Conservation (phyloP, 2,797 vertebrate genomes). For the Silurus lanzhouensis region DNA sequence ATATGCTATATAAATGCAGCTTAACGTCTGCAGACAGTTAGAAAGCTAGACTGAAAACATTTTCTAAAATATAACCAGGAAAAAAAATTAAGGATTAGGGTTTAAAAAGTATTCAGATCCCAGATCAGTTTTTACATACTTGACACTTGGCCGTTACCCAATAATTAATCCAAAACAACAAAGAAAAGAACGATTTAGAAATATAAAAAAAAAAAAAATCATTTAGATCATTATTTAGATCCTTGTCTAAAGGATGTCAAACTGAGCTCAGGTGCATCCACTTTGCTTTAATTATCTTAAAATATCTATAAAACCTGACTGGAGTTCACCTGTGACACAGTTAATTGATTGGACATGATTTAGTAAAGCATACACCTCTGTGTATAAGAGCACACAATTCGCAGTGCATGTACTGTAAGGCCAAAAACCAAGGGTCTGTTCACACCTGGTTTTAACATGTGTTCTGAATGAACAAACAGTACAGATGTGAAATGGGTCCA, state of each 20-base stretch:
- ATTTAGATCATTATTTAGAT: neutral
- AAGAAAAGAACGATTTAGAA: neutral
- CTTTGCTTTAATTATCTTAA: neutral
- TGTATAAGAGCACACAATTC: neutral
- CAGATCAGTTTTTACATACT: neutral
- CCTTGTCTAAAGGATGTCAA: neutral
- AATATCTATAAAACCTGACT: neutral
- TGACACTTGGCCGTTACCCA: neutral
- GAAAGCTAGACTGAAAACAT: neutral
- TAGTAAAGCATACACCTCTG: neutral
- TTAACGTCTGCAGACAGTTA: neutral
- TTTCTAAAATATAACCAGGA: neutral
- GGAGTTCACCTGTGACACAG: neutral
- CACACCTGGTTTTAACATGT: neutral
- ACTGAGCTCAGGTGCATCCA: neutral
- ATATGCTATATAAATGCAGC: neutral
- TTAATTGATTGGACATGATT: neutral
- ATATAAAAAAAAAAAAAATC: neutral
- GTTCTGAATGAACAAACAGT: neutral
- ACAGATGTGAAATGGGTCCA: constrained; percentile 2
- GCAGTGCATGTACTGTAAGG: neutral
- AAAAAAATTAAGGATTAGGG: no score
- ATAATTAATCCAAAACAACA: neutral
- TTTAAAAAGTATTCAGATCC: neutral
- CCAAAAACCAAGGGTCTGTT: neutral